Conservation (phyloP, 2,797 vertebrate genomes). For the Hypotaenidia philippensis region DNA sequence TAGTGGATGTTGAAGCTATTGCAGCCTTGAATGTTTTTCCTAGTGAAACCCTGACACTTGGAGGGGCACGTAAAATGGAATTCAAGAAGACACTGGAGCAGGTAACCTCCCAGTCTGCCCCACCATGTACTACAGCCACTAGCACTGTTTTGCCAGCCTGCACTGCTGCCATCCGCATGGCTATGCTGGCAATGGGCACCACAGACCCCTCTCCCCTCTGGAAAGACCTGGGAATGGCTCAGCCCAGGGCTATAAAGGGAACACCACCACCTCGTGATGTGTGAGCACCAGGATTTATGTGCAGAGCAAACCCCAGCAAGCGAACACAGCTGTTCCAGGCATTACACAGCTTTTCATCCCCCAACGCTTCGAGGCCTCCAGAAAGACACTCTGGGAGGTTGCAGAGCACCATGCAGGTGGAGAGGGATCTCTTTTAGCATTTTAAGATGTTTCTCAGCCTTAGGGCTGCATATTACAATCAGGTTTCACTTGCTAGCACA, state of each 20-base stretch:
- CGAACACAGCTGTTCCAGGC: not conserved
- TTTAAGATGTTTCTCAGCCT: not conserved
- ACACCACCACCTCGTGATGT: not conserved
- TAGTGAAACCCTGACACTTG: not conserved
- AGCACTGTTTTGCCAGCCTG: not conserved
- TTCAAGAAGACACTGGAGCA: not conserved
- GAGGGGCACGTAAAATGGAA: not conserved
- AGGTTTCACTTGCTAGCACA: not conserved
- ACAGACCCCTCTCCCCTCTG: not conserved
- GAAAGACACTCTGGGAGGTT: not conserved
- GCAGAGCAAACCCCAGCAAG: not conserved
- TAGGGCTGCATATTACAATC: not conserved
- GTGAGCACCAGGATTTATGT: accelerated
- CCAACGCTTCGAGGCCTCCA: not conserved
- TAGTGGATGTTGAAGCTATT: not conserved
- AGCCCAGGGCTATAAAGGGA: not conserved
- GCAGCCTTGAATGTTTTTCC: accelerated
- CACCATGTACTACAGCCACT: not conserved
- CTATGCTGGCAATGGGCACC: accelerated
- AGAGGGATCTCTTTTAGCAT: not conserved
- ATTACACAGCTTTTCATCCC: not conserved
- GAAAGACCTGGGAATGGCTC: not conserved
- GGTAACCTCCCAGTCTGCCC: not conserved
- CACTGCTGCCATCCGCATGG: accelerated
- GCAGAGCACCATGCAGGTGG: not conserved